Evolutionary conservation across 2,797 vertebrate genomes (phyloP).

Genomic region (Microchirus variegatus): DNA sequence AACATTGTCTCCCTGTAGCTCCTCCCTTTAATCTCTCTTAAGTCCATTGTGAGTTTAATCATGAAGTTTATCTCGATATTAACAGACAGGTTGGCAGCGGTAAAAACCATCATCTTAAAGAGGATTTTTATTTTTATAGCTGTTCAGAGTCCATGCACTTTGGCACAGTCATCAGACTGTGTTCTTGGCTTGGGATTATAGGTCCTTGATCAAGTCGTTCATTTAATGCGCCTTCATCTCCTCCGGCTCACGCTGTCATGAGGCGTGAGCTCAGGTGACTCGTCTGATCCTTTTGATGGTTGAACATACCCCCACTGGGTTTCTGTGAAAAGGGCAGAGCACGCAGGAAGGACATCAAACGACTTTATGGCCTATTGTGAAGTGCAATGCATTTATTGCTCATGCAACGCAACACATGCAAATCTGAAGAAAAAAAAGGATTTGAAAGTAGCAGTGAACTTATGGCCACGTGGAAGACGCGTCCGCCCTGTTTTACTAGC

Average conservation of each 20-base stretch:
- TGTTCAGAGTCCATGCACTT: slow-evolving; percentile 48
- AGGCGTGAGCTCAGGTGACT: slow-evolving; percentile 64
- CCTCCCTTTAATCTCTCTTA: too few species aligned
- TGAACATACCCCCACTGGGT: slow-evolving; percentile 47
- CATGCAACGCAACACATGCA: slow-evolving; percentile 25
- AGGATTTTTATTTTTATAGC: slow-evolving; percentile 57
- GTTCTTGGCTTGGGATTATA: slow-evolving; percentile 7
- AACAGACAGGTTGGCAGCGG: slow-evolving; percentile 3
- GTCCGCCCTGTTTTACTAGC: slow-evolving; percentile 52
- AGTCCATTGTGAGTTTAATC: too few species aligned
- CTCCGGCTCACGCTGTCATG: slow-evolving; percentile 27
- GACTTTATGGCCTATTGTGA: slow-evolving; percentile 51
- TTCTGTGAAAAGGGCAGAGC: slow-evolving; percentile 45
- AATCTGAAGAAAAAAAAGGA: slow-evolving; percentile 13
- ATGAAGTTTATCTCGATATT: not conserved
- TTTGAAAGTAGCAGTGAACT: slow-evolving; percentile 57
- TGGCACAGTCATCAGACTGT: slow-evolving; percentile 12
- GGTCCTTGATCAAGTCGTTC: slow-evolving; percentile 55
- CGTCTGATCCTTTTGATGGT: slow-evolving; percentile 44
- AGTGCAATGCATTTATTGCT: slow-evolving; percentile 34
- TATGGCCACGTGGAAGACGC: slow-evolving; percentile 23
- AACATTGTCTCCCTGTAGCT: too few species aligned
- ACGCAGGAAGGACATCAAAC: slow-evolving; percentile 40
- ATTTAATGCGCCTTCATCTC: slow-evolving; percentile 32
- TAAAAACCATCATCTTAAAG: not conserved